Evolutionary conservation across 2,888 invertebrate genomes (phyloP).

Genomic region (Ctena decussata): DNA sequence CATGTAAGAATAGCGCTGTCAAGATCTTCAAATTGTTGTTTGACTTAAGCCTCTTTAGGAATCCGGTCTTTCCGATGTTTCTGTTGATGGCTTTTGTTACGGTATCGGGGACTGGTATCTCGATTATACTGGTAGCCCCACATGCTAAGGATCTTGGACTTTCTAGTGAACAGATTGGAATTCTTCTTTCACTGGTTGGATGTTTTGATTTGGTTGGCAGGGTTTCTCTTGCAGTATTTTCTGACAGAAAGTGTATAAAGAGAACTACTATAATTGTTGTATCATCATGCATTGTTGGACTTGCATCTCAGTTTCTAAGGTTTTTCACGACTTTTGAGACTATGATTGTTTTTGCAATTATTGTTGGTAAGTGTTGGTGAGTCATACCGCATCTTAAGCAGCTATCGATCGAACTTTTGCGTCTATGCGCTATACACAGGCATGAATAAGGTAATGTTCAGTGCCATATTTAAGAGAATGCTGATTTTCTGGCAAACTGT

Average conservation of each 20-base stretch:
- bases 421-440: too few relatives aligned
- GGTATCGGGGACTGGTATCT: not conserved
- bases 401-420: too few relatives aligned
- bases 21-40: slow-evolving; percentile 17
- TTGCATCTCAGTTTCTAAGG: slow-evolving; percentile 40
- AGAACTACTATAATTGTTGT: slow-evolving; percentile 47
- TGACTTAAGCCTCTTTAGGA: slow-evolving; percentile 28
- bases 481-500: too few relatives aligned
- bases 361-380: slow-evolving; percentile 40
- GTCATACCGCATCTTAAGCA: too few relatives aligned
- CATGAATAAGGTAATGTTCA: too few relatives aligned
- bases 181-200: slow-evolving; percentile 52
- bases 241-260: slow-evolving; percentile 48
- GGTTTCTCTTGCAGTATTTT: slow-evolving; percentile 35
- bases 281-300: slow-evolving; percentile 23
- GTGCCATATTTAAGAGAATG: too few relatives aligned
- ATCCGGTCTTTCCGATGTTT: slow-evolving; percentile 46
- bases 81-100: slow-evolving; percentile 46
- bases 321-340: slow-evolving; percentile 42
- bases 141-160: slow-evolving; percentile 53
- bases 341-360: slow-evolving; percentile 35
- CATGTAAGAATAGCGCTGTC: not conserved
- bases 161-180: slow-evolving; percentile 36
- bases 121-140: slow-evolving; percentile 40
- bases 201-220: slow-evolving; percentile 46